phyloP scores from a whole-genome alignment of 1,140 invertebrate genomes.

The Procambarus virginalis region DNA sequence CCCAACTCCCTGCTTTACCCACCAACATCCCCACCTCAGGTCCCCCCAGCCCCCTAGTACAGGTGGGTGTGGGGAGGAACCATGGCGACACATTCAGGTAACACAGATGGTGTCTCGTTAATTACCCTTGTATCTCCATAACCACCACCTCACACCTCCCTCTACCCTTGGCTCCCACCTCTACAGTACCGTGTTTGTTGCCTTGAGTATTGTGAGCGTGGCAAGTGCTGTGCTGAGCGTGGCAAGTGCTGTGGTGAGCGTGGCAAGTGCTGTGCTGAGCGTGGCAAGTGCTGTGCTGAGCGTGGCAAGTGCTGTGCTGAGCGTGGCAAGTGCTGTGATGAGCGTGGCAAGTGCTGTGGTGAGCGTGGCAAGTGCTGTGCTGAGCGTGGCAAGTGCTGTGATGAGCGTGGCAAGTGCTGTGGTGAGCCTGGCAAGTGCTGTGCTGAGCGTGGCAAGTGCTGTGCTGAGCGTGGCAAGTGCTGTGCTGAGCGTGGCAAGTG shows the following conservation, averaged over 20 bases:
- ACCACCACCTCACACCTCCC: conserved; percentile 1
- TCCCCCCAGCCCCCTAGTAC: not conserved
- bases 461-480: too few species aligned
- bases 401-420: too few species aligned
- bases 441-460: not conserved
- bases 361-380: too few species aligned
- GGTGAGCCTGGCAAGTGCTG: not conserved
- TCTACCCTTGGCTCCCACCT: not conserved
- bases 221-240: not conserved
- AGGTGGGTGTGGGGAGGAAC: not conserved
- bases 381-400: too few species aligned
- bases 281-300: too few species aligned
- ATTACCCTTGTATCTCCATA: conserved; percentile 27
- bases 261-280: too few species aligned
- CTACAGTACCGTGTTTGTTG: not conserved
- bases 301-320: too few species aligned
- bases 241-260: not conserved
- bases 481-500: too few species aligned
- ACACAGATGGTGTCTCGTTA: conserved; percentile 28
- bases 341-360: too few species aligned
- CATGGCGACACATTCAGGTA: not conserved
- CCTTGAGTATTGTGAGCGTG: not conserved
- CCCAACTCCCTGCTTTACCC: too few species aligned
- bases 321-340: too few species aligned
- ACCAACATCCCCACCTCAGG: too few species aligned